These are phyloP conservation scores for Tenthredo amoena DNA, from an alignment of 2,888 invertebrate species.

Conservation along the genomic window DNA sequence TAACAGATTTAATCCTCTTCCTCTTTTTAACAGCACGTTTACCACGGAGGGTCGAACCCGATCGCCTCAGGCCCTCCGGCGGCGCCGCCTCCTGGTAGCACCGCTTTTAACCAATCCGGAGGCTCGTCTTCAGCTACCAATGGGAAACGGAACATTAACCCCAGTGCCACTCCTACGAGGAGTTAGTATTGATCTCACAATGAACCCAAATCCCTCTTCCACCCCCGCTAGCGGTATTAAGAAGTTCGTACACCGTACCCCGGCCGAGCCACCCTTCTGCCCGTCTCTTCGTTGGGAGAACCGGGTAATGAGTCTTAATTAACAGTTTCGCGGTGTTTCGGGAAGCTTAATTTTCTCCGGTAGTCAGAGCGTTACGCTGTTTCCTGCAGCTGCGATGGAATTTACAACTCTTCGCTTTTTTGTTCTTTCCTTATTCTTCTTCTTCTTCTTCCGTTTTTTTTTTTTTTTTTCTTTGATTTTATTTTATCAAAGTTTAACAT, in stretches of 20 bases:
- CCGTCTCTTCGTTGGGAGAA: constrained; percentile 28
- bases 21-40: constrained; percentile 50
- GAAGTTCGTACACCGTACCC: constrained; percentile 66
- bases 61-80: constrained; percentile 57
- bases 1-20: constrained; percentile 58
- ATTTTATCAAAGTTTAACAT: neutral
- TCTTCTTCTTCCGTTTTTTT: neutral
- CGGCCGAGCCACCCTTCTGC: constrained; percentile 54
- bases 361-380: constrained; percentile 28
- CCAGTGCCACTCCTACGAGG: constrained; percentile 75
- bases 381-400: constrained; percentile 1
- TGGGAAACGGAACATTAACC: constrained; percentile 63
- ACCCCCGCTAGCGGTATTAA: constrained; percentile 69
- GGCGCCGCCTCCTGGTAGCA: constrained; percentile 75
- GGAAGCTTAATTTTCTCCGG: constrained; percentile 73
- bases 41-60: constrained; percentile 64
- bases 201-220: constrained; percentile 72
- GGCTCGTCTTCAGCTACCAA: constrained; percentile 69
- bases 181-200: constrained; percentile 77
- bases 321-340: constrained; percentile 77
- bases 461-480: neutral
- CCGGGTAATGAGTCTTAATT: constrained; percentile 77
- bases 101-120: constrained; percentile 68
- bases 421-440: neutral
- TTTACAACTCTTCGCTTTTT: neutral